These are phyloP conservation scores for Crenuchus spilurus DNA, from an alignment of 2,797 vertebrate genomes.

Conservation along the genomic window DNA sequence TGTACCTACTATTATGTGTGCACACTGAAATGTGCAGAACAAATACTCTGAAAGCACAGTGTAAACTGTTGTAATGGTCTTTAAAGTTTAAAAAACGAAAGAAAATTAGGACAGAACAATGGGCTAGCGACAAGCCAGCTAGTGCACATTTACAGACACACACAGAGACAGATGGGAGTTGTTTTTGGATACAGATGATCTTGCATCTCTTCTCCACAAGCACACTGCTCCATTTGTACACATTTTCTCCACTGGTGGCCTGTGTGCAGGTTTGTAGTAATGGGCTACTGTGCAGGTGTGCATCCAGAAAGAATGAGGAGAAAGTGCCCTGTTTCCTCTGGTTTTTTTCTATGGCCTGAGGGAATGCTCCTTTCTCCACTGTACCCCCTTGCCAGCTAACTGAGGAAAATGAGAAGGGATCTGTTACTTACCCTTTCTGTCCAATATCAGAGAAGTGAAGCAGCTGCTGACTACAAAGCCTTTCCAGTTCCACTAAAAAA, in stretches of 20 bases:
- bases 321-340: not conserved
- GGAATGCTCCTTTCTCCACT: constrained; percentile 2
- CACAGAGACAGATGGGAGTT: constrained; percentile 19
- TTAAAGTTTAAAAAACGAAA: constrained; percentile 19
- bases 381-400: not conserved
- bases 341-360: constrained; percentile 2
- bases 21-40: not conserved
- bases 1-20: constrained; percentile 4
- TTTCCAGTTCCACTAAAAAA: constrained; percentile 16
- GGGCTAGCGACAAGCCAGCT: constrained; percentile 5
- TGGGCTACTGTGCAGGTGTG: constrained; percentile 13
- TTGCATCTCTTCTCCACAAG: constrained; percentile 31
- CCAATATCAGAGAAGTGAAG: not conserved
- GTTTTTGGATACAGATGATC: constrained; percentile 11
- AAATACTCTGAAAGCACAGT: constrained; percentile 19
- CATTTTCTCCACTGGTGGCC: constrained; percentile 14
- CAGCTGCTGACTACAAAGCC: not conserved
- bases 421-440: constrained; percentile 8
- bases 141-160: constrained; percentile 20
- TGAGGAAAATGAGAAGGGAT: not conserved
- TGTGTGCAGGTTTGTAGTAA: constrained; percentile 25
- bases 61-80: not conserved
- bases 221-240: constrained; percentile 27
- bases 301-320: constrained; percentile 13
- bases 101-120: constrained; percentile 19